Base-by-base conservation (phyloP, 1,140 invertebrate species). In the Drosophila equinoxialis region DNA sequence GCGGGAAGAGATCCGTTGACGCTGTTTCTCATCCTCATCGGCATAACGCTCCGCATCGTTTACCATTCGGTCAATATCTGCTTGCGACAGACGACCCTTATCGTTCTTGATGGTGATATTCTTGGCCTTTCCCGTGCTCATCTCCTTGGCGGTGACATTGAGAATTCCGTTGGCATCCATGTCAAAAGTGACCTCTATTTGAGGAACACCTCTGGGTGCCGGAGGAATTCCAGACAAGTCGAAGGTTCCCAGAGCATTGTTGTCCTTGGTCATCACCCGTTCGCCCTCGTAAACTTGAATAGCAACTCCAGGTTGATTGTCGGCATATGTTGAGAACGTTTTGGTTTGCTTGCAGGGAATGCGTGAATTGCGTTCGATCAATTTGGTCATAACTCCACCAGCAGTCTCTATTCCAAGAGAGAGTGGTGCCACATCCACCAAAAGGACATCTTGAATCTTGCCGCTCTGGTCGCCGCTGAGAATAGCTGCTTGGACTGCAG, bases 81-180 rank as follows among this genome's bases (percentile, higher is more conserved):
- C 95, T 84, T 97, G 96, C 7, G 94, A 94, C 3, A 97, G 92
- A 64, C 97, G 94, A 41, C 96, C 96, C 85, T 97, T 97, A 90
- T 97, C 96, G 85, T 97, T 97, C 30, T 95, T 96, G 71, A 97
- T 97, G 13, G 95, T 96, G 76, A 97, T 97, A 85, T 97, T 96
- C 93, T 94, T 65, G 92, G 94, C 51, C 94, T 93, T 93, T 5
- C 94, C 93, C 0, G 93, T 94, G 61, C 93, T 93, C 68, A 92
- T 93, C 77, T 95, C 94, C 67, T 93, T 93, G 20, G 94, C 94
- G 0, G 94, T 93, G 6, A 96, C 96, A 79, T 94, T 95, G 51
- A 94, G 71, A 65, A 95, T 95, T 30, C 94, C 94, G 72, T 95
- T 94, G 13, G 94, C 94, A 77, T 95, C 94, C 68, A 94, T 79